Evolutionary conservation across 2,888 invertebrate genomes (phyloP).

Genomic region (Drosophila testacea): DNA sequence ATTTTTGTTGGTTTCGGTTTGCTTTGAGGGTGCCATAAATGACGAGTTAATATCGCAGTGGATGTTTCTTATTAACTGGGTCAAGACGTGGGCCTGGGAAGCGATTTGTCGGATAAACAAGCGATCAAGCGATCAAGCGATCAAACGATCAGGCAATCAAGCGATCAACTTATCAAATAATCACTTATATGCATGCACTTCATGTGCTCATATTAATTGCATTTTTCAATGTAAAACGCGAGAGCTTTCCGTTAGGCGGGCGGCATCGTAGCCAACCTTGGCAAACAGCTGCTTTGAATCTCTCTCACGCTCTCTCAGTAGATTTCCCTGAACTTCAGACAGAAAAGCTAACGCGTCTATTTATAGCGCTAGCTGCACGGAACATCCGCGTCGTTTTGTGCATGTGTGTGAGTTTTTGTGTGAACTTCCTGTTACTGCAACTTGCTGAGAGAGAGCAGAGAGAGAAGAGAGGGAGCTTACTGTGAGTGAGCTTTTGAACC

Average conservation of each 20-base stretch:
- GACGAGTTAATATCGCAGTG: slow-evolving; percentile 48
- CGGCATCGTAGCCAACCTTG: slow-evolving; percentile 67
- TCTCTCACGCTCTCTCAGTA: slow-evolving; percentile 49
- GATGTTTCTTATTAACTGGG: slow-evolving; percentile 56
- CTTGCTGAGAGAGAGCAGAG: slow-evolving; percentile 19
- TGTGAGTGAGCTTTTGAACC: slow-evolving; percentile 49
- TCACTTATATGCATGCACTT: slow-evolving; percentile 28
- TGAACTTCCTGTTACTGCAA: slow-evolving; percentile 74
- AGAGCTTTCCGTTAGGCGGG: slow-evolving; percentile 74
- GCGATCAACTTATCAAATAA: slow-evolving; percentile 22
- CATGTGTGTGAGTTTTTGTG: slow-evolving; percentile 17
- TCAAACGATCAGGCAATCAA: slow-evolving; percentile 31
- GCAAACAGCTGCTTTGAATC: slow-evolving; percentile 60
- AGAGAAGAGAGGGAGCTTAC: slow-evolving; percentile 1
- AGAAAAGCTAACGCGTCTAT: slow-evolving; percentile 73
- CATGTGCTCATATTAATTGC: slow-evolving; percentile 58
- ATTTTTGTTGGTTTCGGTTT: slow-evolving; percentile 39
- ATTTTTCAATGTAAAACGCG: slow-evolving; percentile 65
- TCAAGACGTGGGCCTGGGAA: slow-evolving; percentile 64
- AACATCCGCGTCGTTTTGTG: slow-evolving; percentile 60
- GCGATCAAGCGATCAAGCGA: slow-evolving; percentile 25
- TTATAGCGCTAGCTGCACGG: slow-evolving; percentile 66
- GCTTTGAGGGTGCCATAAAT: slow-evolving; percentile 53
- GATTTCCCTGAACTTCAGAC: slow-evolving; percentile 84
- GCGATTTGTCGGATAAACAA: slow-evolving; percentile 29